A percentile compares a stretch with the other conserved stretches of the same genome.
These are phyloP conservation scores for Leptoclinus maculatus DNA, from an alignment of 2,797 vertebrate genomes.

Conservation along the genomic window DNA sequence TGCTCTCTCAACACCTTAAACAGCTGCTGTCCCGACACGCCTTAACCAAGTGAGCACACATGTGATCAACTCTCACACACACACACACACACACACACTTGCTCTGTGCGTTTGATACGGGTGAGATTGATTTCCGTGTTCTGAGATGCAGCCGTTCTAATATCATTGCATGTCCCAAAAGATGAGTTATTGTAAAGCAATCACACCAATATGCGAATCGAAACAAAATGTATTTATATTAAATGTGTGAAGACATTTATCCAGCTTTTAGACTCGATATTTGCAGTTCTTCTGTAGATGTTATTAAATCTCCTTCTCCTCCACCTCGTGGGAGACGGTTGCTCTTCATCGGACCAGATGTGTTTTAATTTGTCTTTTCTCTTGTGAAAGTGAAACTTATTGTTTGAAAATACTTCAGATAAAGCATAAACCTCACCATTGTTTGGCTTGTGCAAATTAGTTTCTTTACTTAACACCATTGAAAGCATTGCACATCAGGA, in stretches of 20 bases:
- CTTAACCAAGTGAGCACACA: constrained; percentile 88
- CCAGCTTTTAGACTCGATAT: no score
- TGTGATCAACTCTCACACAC: background rate
- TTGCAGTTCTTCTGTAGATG: no score
- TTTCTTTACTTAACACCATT: no score
- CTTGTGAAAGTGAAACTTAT: no score
- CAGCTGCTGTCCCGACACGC: constrained; percentile 90
- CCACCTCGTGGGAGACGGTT: no score
- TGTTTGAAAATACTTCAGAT: no score
- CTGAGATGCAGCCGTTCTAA: background rate
- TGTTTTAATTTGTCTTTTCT: no score
- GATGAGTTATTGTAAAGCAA: background rate
- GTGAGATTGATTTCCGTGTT: background rate
- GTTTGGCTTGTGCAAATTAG: no score
- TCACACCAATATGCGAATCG: background rate
- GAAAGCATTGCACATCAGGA: no score
- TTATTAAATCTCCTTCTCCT: no score
- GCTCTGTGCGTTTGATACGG: background rate
- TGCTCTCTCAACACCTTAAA: constrained; percentile 94
- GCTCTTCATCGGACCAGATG: no score
- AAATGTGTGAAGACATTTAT: background rate
- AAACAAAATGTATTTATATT: background rate
- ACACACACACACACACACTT: background rate
- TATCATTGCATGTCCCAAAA: background rate
- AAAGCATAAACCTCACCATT: no score